Base-by-base conservation (phyloP, 2,797 vertebrate species). In the Astyanax mexicanus region DNA sequence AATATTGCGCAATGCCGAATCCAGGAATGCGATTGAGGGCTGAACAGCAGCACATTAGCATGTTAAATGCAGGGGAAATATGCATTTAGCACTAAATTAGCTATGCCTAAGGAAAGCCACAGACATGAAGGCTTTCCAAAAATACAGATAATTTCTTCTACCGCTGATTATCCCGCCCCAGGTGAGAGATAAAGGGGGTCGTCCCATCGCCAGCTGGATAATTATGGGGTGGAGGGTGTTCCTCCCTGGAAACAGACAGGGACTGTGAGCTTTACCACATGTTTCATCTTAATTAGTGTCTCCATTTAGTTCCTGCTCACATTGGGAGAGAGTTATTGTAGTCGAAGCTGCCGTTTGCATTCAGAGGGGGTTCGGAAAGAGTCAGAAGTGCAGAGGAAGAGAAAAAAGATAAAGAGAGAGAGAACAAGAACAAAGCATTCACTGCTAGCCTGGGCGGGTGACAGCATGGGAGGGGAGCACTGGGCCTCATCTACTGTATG, bases 91-190 rank as follows among this genome's bases (percentile, higher is more conserved):
- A 42, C 72, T 75, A 78, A 83, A 84, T 81, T 84, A 75, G 72
- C 38, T 35, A 79, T 62, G 80, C 69, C 11, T 27, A 23, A 79
- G 79, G 80, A 62, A 79, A 82, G 57, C 61, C 62, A 57, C 55
- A 84, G 82, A 79, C 74, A 82, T 72, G 37, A 83, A 83, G 74
- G 61, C 64, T 27, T 82, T 84, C 78, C 60, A 82, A 83, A 76
- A 85, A 86, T 55, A 83, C 57, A 68, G 74, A 70, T 74, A 45
- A 65, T 76, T 79, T 72, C 72, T 68, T 74, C 67, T 72, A 66
- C 37, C 65, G 45, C 77, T 74, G 74, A 83, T 80, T 66, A 42
- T 40, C 64, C 9, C 13, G 80, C 86, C 85, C 51, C 74, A 82
- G 74, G 85, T 81, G 78, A 85, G 60, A 76, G 4, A 66, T 82